phyloP scores from a whole-genome alignment of 2,888 invertebrate genomes.

The Nezara viridula region DNA sequence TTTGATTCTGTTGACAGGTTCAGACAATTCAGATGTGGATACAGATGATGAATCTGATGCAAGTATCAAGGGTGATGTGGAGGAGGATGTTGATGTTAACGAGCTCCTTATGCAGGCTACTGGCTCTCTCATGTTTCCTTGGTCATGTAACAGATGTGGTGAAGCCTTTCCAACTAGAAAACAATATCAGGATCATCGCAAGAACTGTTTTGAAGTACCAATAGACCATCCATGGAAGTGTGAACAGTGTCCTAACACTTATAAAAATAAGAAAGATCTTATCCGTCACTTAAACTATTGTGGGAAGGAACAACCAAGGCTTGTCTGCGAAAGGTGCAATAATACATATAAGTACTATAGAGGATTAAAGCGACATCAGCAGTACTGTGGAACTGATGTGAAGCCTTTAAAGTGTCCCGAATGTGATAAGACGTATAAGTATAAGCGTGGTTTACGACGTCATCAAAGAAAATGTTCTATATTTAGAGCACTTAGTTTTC shows the following conservation, averaged over 20 bases:
- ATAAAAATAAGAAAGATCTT: conserved; percentile 62
- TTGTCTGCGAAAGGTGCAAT: conserved; percentile 59
- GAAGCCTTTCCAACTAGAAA: conserved; percentile 59
- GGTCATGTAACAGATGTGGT: conserved; percentile 61
- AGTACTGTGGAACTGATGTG: conserved; percentile 61
- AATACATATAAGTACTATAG: conserved; percentile 61
- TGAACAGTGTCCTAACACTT: conserved; percentile 60
- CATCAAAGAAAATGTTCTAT: conserved; percentile 70
- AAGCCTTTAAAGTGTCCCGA: conserved; percentile 67
- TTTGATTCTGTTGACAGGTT: conserved; percentile 56
- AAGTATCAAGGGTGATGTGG: conserved; percentile 38
- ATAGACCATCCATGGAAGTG: conserved; percentile 61
- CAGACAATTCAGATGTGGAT: conserved; percentile 59
- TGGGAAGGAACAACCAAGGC: conserved; percentile 57
- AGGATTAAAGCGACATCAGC: conserved; percentile 60
- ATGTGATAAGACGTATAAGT: conserved; percentile 70
- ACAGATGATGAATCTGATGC: conserved; percentile 56
- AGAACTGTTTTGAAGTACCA: conserved; percentile 51
- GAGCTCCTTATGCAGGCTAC: conserved; percentile 59
- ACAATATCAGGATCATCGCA: conserved; percentile 57
- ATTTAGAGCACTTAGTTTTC: conserved; percentile 51
- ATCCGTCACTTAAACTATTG: conserved; percentile 60
- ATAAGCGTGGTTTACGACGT: conserved; percentile 69
- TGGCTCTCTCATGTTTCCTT: conserved; percentile 57
- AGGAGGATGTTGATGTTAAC: conserved; percentile 50